Percentiles rank a stretch among this genome's conserved stretches.
phyloP scores from a whole-genome alignment of 2,113 vertebrate genomes.

The Macaca nemestrina region DNA sequence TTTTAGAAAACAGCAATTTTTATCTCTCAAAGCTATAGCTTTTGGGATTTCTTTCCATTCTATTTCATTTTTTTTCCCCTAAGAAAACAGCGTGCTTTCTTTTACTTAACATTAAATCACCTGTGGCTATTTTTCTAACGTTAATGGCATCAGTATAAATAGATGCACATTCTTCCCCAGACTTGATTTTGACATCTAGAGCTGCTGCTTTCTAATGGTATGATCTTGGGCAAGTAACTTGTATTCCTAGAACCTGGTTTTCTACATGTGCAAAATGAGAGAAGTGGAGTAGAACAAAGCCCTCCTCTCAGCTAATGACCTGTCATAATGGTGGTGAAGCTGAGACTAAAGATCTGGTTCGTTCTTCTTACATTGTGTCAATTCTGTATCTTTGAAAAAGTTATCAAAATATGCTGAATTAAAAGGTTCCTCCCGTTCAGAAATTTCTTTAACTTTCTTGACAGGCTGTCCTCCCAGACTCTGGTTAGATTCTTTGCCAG shows the following conservation, averaged over 20 bases:
- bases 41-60: background rate
- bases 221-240: background rate
- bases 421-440: background rate
- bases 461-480: background rate
- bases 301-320: background rate
- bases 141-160: background rate
- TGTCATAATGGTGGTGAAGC: background rate
- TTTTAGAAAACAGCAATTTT: background rate
- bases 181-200: background rate
- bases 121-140: background rate
- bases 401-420: background rate
- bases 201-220: background rate
- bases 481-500: background rate
- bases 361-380: background rate
- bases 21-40: background rate
- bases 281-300: background rate
- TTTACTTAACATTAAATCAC: background rate
- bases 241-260: background rate
- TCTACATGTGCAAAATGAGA: background rate
- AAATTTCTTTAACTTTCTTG: background rate
- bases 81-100: background rate
- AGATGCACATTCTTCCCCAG: background rate
- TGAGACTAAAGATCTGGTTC: background rate
- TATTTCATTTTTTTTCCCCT: background rate
- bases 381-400: background rate